Conservation (phyloP, 2,888 invertebrate species). For the Monochamus alternatus region DNA sequence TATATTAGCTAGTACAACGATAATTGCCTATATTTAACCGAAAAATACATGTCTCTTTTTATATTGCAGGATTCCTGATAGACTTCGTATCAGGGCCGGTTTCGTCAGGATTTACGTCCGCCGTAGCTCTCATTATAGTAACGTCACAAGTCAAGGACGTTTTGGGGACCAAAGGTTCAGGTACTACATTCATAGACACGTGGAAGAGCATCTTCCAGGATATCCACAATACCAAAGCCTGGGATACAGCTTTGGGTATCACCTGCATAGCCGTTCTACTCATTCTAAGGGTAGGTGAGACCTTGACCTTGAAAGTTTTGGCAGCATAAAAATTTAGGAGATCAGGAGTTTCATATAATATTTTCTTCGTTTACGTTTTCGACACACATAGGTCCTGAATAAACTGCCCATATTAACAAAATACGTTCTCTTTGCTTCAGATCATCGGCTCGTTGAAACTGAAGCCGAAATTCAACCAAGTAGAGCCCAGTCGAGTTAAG, state of each 20-base stretch:
- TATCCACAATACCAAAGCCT: constrained; percentile 77
- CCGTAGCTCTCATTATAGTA: constrained; percentile 90
- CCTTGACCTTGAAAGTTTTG: neutral
- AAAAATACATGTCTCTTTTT: neutral
- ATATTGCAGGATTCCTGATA: constrained; percentile 81
- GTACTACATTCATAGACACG: constrained; percentile 85
- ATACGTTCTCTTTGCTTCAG: constrained; percentile 70
- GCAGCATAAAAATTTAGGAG: too few relatives aligned
- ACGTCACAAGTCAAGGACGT: constrained; percentile 90
- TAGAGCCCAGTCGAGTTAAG: constrained; percentile 58
- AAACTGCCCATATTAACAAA: neutral
- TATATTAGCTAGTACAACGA: too few relatives aligned
- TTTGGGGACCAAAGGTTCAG: constrained; percentile 81
- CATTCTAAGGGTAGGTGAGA: constrained; percentile 79
- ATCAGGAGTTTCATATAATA: too few relatives aligned
- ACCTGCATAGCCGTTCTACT: constrained; percentile 84
- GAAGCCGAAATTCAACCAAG: constrained; percentile 74
- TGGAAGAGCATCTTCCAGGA: constrained; percentile 83
- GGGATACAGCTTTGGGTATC: constrained; percentile 85
- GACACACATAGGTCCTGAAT: too few relatives aligned
- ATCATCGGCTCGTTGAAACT: constrained; percentile 78
- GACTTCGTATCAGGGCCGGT: constrained; percentile 94
- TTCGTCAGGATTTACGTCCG: constrained; percentile 92
- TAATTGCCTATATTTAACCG: too few relatives aligned
- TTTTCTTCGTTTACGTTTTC: too few relatives aligned